Evolutionary conservation across 2,797 vertebrate genomes (phyloP).

Genomic region (Amblyraja radiata): DNA sequence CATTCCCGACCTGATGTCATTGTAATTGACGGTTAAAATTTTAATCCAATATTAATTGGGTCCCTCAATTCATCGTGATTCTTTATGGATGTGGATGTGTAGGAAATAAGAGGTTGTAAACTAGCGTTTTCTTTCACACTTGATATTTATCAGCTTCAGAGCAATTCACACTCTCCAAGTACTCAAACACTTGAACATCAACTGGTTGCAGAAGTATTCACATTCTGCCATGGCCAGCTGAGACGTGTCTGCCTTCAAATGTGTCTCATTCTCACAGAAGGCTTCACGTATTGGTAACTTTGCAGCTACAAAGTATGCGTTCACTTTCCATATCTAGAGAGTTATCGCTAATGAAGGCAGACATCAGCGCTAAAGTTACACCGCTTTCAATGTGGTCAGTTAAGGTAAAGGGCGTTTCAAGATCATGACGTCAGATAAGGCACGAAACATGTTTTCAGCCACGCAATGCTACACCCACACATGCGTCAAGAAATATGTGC

Average conservation of each 20-base stretch:
- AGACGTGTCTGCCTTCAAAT: not conserved
- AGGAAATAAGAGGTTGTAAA: not conserved
- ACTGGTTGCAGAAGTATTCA: not conserved
- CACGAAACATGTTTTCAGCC: too few relatives aligned
- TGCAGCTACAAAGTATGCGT: not conserved
- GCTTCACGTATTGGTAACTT: not conserved
- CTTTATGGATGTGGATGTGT: too few relatives aligned
- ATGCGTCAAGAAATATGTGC: too few relatives aligned
- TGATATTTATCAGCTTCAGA: not conserved
- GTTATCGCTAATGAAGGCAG: too few relatives aligned
- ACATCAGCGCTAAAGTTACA: too few relatives aligned
- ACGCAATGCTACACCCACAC: too few relatives aligned
- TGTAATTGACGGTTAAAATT: not conserved
- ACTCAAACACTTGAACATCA: not conserved
- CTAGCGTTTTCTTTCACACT: not conserved
- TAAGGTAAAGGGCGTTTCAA: too few relatives aligned
- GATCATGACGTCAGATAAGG: too few relatives aligned
- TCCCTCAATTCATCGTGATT: too few relatives aligned
- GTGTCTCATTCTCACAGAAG: not conserved
- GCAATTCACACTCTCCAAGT: not conserved
- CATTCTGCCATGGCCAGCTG: not conserved
- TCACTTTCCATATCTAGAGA: too few relatives aligned
- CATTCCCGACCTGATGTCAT: not conserved
- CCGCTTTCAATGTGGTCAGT: too few relatives aligned
- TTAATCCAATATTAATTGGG: not conserved